Percentiles rank a stretch among this genome's conserved stretches.
Conservation (phyloP, 2,113 vertebrate species). For the Pituophis catenifer region DNA sequence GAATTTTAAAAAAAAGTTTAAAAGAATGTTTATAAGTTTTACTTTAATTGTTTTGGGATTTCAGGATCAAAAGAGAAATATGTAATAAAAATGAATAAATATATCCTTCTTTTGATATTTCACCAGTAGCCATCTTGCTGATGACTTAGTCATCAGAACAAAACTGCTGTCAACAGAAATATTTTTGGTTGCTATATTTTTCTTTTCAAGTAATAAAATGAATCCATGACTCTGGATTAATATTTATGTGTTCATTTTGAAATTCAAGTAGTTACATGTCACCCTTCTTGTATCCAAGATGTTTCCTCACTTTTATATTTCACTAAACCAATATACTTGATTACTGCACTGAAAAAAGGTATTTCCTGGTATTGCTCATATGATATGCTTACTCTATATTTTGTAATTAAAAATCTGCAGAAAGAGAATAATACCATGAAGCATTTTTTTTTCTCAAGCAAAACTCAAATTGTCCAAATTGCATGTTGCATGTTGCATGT, state of each 20-base stretch:
- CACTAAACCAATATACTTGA: not conserved
- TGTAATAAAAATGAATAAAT: not conserved
- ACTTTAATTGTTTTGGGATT: not conserved
- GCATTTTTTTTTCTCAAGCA: not conserved
- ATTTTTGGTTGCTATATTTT: slow-evolving; percentile 24
- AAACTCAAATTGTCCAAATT: not conserved
- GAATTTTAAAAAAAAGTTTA: not conserved
- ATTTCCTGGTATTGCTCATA: not conserved
- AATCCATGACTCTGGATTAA: slow-evolving; percentile 5
- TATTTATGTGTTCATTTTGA: not conserved
- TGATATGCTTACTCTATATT: not conserved
- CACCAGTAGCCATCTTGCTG: not conserved
- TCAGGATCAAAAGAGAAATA: not conserved
- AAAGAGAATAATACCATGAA: not conserved
- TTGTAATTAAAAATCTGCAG: not conserved
- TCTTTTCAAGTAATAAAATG: slow-evolving; percentile 8
- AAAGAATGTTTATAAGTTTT: not conserved
- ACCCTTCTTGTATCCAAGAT: not conserved
- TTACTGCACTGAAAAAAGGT: not conserved
- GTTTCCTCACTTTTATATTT: not conserved
- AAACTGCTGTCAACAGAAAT: slow-evolving; percentile 6
- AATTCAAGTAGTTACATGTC: not conserved
- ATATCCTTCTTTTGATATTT: not conserved
- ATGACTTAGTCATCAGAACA: slow-evolving; percentile 1
- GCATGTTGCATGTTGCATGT: no score